Base-by-base conservation (phyloP, 2,888 invertebrate species). In the Teleogryllus oceanicus region DNA sequence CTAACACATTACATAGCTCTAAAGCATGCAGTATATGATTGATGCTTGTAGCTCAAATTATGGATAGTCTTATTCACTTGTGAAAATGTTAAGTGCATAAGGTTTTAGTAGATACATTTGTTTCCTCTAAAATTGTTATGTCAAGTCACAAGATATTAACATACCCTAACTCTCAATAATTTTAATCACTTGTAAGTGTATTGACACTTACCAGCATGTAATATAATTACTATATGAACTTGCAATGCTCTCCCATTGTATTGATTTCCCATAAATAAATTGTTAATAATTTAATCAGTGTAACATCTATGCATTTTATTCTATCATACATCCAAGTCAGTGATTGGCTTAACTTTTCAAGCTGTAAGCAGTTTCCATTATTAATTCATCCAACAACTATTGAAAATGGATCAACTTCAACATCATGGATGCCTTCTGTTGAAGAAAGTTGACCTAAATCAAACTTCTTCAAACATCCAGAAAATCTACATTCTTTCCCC, bases 41-140 rank as follows among this genome's bases (percentile, higher is more conserved):
- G 62, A 62, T 62, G 62, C 62, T 62, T 62, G 62, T 62, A 62
- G 62, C 62, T 62, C 62, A 62, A 62, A n/a, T 62, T 62, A 13
- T 62, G 62, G 62, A 62, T 62, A 62, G 62, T n/a, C n/a, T 18
- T 62, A 13, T 62, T 18, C 62, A 16, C 62, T 62, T 62, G 62
- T 18, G 62, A 62, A 37, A 62, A 62, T 62, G n/a, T 62, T 62
- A 62, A 18, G 62, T 62, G 62, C 62, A 62, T n/a, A 62, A 62
- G 62, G 62, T n/a, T 62, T 62, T n/a, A 62, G 62, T 62, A 62
- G 62, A 62, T 62, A 18, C n/a, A 8, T 62, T 62, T 62, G n/a
- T 62, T 62, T 62, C 62, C 4, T 62, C 62, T 62, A 62, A 62
- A 62, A 62, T 62, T 62, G 16, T 37, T 18, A 62, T 62, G 62